Evolutionary conservation across 1,140 invertebrate species (phyloP), one percentile per base, ranked within the genome.

Genomic region (Aphaenogaster ashmeadi): DNA sequence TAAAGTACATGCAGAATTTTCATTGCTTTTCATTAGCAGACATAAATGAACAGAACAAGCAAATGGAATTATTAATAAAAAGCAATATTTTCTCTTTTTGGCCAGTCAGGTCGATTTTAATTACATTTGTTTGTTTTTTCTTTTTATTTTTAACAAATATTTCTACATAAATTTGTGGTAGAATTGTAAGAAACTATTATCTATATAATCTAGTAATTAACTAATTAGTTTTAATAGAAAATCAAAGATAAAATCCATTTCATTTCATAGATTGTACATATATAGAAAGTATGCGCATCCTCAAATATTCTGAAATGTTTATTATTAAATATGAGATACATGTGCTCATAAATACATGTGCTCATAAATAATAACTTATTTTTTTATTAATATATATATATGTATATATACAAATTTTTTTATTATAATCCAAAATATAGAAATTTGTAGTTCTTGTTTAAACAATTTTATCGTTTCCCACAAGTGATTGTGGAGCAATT

Each of bases 401-500:
- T 64, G 13, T 54, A 18, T 27, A 15, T 9, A 21, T 9, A 44
- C 13, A 21, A 62, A 36, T 3, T 64, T 36, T 8, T 5, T 64
- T 33, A 41, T 58, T n/a, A 18, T 27, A 21, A 11, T 41, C 41
- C 7, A 47, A 69, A 69, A 50, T 67, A 6, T 44, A 69, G 15
- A 27, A n/a, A 33, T 47, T 27, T 50, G 1, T 21, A 44, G 3
- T 64, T 36, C 2, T 27, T 47, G 13, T 60, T 75, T 56, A 18
- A 56, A 36, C 2, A 21, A 71, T 44, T 38, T 60, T 18, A 72
- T 47, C 0, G 1, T 18, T 13, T 21, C 15, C 4, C 2, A 21
- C 38, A 58, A 83, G 4, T 58, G 13, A 58, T 71, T 21, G 27
- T 21, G 13, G 15, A 54, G 27, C 41, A 50, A 75, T 84, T 47